These are phyloP conservation scores for Acanthurus leucopareius DNA, from an alignment of 2,797 vertebrate genomes.

Conservation along the genomic window DNA sequence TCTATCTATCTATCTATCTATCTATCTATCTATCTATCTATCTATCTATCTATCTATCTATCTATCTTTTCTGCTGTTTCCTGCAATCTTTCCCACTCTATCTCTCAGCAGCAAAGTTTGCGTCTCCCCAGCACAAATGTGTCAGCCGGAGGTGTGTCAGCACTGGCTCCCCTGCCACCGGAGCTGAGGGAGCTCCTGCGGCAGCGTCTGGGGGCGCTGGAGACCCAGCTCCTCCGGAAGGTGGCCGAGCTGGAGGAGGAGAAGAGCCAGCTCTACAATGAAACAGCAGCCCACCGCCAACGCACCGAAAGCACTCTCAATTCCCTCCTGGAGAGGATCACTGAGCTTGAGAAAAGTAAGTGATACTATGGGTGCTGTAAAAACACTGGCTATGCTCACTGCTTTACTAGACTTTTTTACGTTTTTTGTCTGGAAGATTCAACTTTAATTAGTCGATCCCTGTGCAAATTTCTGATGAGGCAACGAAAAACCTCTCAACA, in stretches of 20 bases:
- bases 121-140: conserved; percentile 73
- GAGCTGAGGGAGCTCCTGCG: conserved; percentile 95
- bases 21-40: conserved; percentile 22
- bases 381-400: conserved; percentile 27
- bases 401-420: conserved; percentile 16
- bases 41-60: conserved; percentile 17
- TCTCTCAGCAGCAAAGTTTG: conserved; percentile 77
- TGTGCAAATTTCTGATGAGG: conserved; percentile 61
- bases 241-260: conserved; percentile 97
- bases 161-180: conserved; percentile 83
- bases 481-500: conserved; percentile 46
- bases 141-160: conserved; percentile 65
- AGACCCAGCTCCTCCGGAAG: conserved; percentile 94
- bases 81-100: neutral
- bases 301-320: conserved; percentile 93
- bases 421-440: conserved; percentile 46
- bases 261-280: conserved; percentile 96
- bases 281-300: conserved; percentile 93
- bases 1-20: conserved; percentile 14
- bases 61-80: neutral
- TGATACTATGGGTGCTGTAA: conserved; percentile 47
- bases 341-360: conserved; percentile 93
- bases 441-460: conserved; percentile 62
- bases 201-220: conserved; percentile 91
- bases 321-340: conserved; percentile 94